Evolutionary conservation across 2,113 vertebrate genomes (phyloP), one percentile per base, ranked within the genome.

Genomic region (Herpailurus yagouaroundi): DNA sequence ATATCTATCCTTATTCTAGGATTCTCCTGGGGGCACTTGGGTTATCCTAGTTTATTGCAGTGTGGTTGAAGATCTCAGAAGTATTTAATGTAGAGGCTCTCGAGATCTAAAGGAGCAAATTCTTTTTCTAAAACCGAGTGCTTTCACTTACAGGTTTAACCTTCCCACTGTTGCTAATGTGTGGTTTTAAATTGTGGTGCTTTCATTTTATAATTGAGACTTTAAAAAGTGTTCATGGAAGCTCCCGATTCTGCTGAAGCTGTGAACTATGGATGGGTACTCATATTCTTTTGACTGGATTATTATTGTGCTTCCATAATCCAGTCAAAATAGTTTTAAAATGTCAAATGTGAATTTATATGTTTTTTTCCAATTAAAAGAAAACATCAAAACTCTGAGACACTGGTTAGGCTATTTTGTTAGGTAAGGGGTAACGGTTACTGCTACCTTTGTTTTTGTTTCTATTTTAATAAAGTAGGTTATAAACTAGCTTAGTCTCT

Each of bases 31-130:
- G 38, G 55, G 68, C 5, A 21, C 4, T 50, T n/a, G 16, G 16
- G 29, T 57, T 76, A 50, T 77, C 85, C 55, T 38, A 84, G 19
- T 81, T 95, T 66, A 38, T 41, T 71, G 25, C 27, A 12, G 29
- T 63, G 36, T 71, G 29, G 52, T 36, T 77, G 25, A 69, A 19
- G 68, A 36, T 89, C 50, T 92, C 60, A 45, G 52, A 57, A 86
- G 21, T 89, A 89, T 55, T 89, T 82, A 82, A 71, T 38, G 36
- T 38, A 84, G 93, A 31, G 50, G 21, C n/a, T 91, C 84, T 97
- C 18, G 29, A 77, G 48, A 95, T 86, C 76, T 94, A 93, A 95
- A 74, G 60, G 74, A 76, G 21, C 21, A 97, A 88, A 91, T 71
- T 88, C 9, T 92, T 94, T 38, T 89, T 94, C 92, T 89, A 29